Percentiles rank a stretch among this genome's conserved stretches.
Evolutionary conservation across 2,113 vertebrate genomes (phyloP).

Genomic region (Onychostoma macrolepis): DNA sequence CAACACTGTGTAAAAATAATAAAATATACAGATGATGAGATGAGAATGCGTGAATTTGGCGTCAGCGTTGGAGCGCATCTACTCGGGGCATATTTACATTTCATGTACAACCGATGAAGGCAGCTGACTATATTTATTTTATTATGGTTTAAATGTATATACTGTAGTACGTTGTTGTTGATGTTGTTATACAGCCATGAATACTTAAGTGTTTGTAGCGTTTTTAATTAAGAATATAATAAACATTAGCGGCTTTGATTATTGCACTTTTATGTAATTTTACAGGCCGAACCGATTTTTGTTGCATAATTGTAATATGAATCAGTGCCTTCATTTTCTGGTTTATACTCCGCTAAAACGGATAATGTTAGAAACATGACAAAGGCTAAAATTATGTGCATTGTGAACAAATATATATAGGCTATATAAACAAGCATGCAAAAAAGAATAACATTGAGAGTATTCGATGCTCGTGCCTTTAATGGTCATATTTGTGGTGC

Average conservation of each 20-base stretch:
- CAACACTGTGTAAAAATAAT: background rate
- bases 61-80: background rate
- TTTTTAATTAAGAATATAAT: background rate
- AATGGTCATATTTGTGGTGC: conserved; percentile 43
- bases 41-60: background rate
- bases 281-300: background rate
- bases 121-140: background rate
- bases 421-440: background rate
- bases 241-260: background rate
- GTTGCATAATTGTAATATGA: conserved; percentile 28
- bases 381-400: background rate
- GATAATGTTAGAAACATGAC: too few species aligned
- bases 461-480: conserved; percentile 33
- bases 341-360: background rate
- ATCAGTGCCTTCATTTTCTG: background rate
- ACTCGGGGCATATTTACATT: conserved; percentile 6
- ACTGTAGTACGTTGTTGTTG: background rate
- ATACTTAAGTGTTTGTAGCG: background rate
- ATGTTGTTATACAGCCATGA: background rate
- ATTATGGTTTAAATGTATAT: background rate
- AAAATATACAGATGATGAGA: background rate
- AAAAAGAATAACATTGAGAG: background rate
- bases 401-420: background rate
- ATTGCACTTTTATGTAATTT: background rate
- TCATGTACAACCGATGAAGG: background rate